Conservation (phyloP, 1,140 invertebrate genomes). For the Camponotus pennsylvanicus region DNA sequence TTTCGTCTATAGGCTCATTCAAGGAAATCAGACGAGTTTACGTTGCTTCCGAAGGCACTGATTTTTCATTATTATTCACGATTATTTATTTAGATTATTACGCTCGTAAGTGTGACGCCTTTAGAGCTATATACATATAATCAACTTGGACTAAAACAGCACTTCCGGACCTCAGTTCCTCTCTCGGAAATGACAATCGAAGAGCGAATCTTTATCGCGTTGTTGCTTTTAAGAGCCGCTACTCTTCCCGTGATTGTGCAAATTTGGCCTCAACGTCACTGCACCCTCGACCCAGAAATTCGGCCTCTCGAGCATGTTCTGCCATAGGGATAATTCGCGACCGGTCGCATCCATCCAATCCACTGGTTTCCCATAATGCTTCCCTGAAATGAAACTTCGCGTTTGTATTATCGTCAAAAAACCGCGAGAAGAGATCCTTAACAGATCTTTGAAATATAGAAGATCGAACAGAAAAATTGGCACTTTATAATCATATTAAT, state of each 20-base stretch:
- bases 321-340: slow-evolving; percentile 96
- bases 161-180: slow-evolving; percentile 4
- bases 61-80: slow-evolving; percentile 49
- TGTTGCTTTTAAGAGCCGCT: slow-evolving; percentile 69
- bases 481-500: background rate
- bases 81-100: slow-evolving; percentile 42
- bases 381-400: slow-evolving; percentile 87
- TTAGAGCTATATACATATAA: slow-evolving; percentile 61
- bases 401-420: background rate
- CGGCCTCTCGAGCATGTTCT: slow-evolving; percentile 96
- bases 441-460: background rate
- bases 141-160: slow-evolving; percentile 56
- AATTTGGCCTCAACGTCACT: slow-evolving; percentile 92
- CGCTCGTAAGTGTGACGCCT: slow-evolving; percentile 13
- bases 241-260: slow-evolving; percentile 88
- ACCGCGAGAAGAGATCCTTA: background rate
- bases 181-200: background rate
- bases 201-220: background rate
- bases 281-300: slow-evolving; percentile 98
- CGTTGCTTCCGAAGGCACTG: slow-evolving; percentile 69
- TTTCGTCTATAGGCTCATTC: slow-evolving; percentile 38
- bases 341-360: slow-evolving; percentile 98
- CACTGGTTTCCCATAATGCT: slow-evolving; percentile 93
- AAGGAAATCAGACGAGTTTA: slow-evolving; percentile 17
- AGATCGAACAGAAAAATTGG: background rate